Conservation (phyloP, 2,797 vertebrate species). For the Liasis olivaceus region DNA sequence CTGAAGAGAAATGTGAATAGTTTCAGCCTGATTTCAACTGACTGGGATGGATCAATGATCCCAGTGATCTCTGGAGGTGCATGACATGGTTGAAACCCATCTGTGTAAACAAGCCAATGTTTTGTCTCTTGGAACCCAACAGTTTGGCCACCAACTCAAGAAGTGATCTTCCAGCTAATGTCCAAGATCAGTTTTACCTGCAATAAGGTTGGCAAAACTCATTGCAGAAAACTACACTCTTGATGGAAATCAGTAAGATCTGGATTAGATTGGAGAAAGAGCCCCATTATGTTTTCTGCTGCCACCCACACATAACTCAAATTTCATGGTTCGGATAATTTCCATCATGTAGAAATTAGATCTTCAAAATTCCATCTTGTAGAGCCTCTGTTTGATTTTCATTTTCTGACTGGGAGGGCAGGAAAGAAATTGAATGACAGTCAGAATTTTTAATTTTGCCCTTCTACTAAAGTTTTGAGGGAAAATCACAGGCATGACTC, state of each 20-base stretch:
- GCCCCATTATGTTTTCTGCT: background rate
- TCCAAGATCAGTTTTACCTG: background rate
- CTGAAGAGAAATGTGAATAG: background rate
- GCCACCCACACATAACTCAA: background rate
- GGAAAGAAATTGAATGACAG: no score
- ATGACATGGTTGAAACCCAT: background rate
- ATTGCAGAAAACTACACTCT: background rate
- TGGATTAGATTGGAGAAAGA: background rate
- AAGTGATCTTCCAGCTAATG: background rate
- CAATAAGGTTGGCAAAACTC: no score
- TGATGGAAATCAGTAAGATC: background rate
- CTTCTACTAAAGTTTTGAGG: background rate
- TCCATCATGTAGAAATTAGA: background rate
- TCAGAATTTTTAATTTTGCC: no score
- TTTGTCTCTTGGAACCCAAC: background rate
- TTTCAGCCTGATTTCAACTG: background rate
- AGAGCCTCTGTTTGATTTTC: background rate
- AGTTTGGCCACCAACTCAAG: no score
- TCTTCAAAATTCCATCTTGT: no score
- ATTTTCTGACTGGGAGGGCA: background rate
- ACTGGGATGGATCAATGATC: background rate
- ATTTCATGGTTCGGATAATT: background rate
- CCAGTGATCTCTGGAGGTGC: no score
- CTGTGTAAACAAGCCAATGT: no score
- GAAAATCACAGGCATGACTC: background rate